Evolutionary conservation across 2,888 invertebrate species (phyloP).

Genomic region (Prosopocoilus inquinatus): DNA sequence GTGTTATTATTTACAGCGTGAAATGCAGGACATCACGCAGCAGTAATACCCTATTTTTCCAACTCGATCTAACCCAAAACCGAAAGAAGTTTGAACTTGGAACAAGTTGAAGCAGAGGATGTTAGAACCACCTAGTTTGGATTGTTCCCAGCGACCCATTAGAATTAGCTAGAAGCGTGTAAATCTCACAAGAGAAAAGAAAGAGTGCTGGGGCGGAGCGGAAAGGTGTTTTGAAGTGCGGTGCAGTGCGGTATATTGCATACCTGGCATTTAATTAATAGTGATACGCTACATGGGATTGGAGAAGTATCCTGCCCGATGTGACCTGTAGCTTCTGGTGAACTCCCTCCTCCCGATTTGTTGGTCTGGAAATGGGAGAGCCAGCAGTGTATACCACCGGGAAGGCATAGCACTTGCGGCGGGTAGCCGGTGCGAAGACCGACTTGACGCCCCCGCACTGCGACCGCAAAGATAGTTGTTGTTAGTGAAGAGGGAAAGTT

Average conservation of each 20-base stretch:
- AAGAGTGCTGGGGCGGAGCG: neutral
- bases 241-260: conserved; percentile 33
- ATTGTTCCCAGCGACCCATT: too few relatives aligned
- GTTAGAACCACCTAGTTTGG: too few relatives aligned
- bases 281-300: conserved; percentile 67
- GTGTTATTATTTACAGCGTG: too few relatives aligned
- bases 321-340: conserved; percentile 68
- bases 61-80: too few relatives aligned
- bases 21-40: too few relatives aligned
- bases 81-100: too few relatives aligned
- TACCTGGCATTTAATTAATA: conserved; percentile 20
- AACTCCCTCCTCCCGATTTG: conserved; percentile 85
- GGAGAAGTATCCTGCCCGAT: conserved; percentile 84
- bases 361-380: conserved; percentile 90
- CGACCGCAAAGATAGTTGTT: conserved; percentile 24
- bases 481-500: conserved; percentile 7
- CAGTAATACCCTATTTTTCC: too few relatives aligned
- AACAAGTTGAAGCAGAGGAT: too few relatives aligned
- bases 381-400: conserved; percentile 86
- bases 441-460: conserved; percentile 49
- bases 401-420: conserved; percentile 66
- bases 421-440: conserved; percentile 53
- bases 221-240: conserved; percentile 19
- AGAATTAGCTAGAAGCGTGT: neutral
- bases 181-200: conserved; percentile 1